Percentiles rank a stretch among this genome's conserved stretches.
Conservation (phyloP, 1,140 invertebrate genomes). For the Pogonomyrmex barbatus region DNA sequence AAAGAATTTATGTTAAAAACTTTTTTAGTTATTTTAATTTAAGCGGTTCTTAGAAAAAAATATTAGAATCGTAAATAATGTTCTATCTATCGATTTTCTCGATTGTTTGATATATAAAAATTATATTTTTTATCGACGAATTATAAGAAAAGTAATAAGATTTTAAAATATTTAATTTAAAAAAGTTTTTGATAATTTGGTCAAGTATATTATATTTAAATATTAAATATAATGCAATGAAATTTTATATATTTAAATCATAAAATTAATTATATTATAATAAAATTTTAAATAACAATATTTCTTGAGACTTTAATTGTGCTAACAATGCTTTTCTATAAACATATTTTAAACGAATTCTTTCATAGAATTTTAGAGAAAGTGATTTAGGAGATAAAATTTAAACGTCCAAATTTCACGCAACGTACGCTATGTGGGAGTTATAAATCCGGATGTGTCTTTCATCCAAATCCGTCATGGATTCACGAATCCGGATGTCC, state of each 20-base stretch:
- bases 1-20: neutral
- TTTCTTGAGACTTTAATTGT: neutral
- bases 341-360: neutral
- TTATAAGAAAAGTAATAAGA: neutral
- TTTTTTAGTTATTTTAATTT: conserved; percentile 12
- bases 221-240: neutral
- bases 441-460: conserved; percentile 14
- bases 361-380: neutral
- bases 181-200: neutral
- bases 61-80: neutral
- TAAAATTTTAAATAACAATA: neutral
- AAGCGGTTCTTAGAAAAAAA: neutral
- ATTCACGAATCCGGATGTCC: conserved; percentile 25
- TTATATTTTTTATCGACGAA: neutral
- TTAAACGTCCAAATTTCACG: neutral
- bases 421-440: neutral
- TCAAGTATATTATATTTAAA: neutral
- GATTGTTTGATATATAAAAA: neutral
- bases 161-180: neutral
- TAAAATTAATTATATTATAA: conserved; percentile 11
- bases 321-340: neutral
- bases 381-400: neutral
- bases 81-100: neutral
- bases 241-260: neutral
- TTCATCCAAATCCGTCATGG: conserved; percentile 28